These are phyloP conservation scores for Allygus modestus DNA, from an alignment of 2,888 invertebrate species.

Conservation along the genomic window DNA sequence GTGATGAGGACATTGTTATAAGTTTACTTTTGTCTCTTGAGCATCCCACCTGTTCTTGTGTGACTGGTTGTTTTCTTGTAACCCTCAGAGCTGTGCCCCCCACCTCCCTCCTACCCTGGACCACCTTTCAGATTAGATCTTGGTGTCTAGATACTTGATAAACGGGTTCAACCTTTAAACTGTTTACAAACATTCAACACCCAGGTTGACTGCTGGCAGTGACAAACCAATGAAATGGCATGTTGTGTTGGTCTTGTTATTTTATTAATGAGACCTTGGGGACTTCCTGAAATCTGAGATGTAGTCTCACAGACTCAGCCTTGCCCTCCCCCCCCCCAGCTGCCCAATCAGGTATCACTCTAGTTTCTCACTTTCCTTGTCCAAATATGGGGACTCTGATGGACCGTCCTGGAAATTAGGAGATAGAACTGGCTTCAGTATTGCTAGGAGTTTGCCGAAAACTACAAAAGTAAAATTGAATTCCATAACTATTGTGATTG, in stretches of 20 bases:
- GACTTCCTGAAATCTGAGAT: conserved; percentile 29
- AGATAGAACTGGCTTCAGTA: too few species aligned
- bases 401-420: too few species aligned
- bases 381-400: neutral
- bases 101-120: too few species aligned
- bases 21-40: too few species aligned
- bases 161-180: neutral
- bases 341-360: conserved; percentile 1
- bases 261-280: conserved; percentile 29
- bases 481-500: too few species aligned
- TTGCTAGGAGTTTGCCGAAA: too few species aligned
- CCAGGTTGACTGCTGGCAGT: neutral
- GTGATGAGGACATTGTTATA: too few species aligned
- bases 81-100: too few species aligned
- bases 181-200: conserved; percentile 28
- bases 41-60: too few species aligned
- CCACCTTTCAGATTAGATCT: neutral
- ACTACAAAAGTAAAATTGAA: too few species aligned
- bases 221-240: neutral
- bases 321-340: conserved; percentile 11
- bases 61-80: too few species aligned
- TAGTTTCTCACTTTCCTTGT: conserved; percentile 14
- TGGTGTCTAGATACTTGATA: neutral
- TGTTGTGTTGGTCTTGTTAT: neutral
- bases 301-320: neutral